phyloP scores from a whole-genome alignment of 2,113 vertebrate genomes.

The Pan troglodytes region NHGRI_mPanTro3-v2.1_pri NC_086015.1:191388501-191389000 shows the following conservation, averaged over 20 bases:
- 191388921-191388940: too few species aligned
- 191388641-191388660: neutral
- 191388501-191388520: neutral
- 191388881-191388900: neutral
- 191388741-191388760: too few species aligned
- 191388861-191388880: neutral
- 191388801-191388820: neutral
- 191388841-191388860: neutral
- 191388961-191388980: too few species aligned
- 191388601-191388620: neutral
- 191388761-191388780: neutral
- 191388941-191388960: too few species aligned
- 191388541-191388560: slow-evolving; percentile 46
- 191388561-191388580: slow-evolving; percentile 28
- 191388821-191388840: neutral
- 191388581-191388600: slow-evolving; percentile 63
- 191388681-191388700: neutral
- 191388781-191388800: neutral
- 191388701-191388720: neutral
- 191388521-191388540: slow-evolving; percentile 71
- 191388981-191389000: too few species aligned
- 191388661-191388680: neutral
- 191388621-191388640: neutral
- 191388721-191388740: neutral
- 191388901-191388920: too few species aligned